Conservation (phyloP, 2,113 vertebrate genomes). For the Forbesichthys agassizii region DNA sequence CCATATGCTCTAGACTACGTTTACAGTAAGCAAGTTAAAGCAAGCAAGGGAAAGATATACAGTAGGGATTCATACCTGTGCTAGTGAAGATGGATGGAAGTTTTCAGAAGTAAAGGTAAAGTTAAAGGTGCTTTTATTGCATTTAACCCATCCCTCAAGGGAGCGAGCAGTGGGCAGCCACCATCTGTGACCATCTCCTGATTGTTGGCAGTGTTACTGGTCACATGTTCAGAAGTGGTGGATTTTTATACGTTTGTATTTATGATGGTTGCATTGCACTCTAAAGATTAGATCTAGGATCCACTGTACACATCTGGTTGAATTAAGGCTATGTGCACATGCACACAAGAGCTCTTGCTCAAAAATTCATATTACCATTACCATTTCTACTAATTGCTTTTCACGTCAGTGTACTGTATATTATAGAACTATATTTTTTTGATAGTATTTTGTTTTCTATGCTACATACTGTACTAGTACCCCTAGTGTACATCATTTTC, state of each 20-base stretch:
- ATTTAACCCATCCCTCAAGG: no score
- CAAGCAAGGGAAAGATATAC: no score
- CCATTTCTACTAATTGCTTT: constrained; percentile 26
- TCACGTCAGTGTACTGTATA: constrained; percentile 45
- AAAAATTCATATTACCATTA: constrained; percentile 12
- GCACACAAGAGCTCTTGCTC: constrained; percentile 33
- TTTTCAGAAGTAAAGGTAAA: no score
- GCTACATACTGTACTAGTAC: constrained; percentile 2
- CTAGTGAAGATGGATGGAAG: no score
- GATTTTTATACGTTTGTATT: constrained; percentile 28
- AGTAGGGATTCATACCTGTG: no score
- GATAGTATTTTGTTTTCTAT: constrained; percentile 34
- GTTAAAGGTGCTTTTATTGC: no score
- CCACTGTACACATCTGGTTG: not conserved
- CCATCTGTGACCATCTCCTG: no score
- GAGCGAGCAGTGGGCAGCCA: no score
- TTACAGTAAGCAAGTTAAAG: no score
- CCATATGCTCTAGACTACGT: no score
- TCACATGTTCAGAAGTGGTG: no score
- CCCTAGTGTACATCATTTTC: constrained; percentile 2
- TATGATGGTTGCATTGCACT: constrained; percentile 19
- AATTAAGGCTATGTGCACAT: constrained; percentile 11
- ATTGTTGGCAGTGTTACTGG: no score
- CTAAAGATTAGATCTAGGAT: not conserved
- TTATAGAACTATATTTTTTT: constrained; percentile 61